Percentiles rank a stretch among this genome's conserved stretches.
phyloP scores from a whole-genome alignment of 2,113 vertebrate species.

The Tylochromis polylepis region DNA sequence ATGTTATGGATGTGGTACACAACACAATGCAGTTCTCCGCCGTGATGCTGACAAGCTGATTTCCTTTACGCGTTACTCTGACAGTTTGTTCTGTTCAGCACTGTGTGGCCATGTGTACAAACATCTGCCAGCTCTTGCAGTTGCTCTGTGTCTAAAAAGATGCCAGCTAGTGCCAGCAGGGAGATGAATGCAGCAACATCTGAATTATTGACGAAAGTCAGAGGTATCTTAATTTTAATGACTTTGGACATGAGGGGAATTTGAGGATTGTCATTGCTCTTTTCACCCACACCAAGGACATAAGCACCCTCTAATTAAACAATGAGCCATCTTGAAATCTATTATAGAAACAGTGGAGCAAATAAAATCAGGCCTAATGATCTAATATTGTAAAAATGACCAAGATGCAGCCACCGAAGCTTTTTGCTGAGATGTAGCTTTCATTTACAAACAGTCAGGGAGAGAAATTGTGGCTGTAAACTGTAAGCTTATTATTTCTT shows the following conservation, averaged over 20 bases:
- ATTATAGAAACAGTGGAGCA: not conserved
- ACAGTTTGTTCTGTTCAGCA: slow-evolving; percentile 49
- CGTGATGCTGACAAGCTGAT: slow-evolving; percentile 23
- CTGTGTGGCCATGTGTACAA: slow-evolving; percentile 49
- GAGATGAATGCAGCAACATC: slow-evolving; percentile 35
- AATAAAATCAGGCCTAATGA: not conserved
- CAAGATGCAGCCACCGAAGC: not conserved
- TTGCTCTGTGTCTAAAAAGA: slow-evolving; percentile 47
- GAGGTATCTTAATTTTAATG: slow-evolving; percentile 58
- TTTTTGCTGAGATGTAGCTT: not conserved
- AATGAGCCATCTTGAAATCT: not conserved
- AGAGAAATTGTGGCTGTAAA: not conserved
- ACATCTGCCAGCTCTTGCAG: slow-evolving; percentile 58
- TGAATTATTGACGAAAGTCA: slow-evolving; percentile 61
- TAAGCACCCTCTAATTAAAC: slow-evolving; percentile 8
- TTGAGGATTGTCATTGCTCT: slow-evolving; percentile 27
- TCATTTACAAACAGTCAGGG: not conserved
- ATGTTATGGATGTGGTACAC: not conserved
- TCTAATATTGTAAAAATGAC: not conserved
- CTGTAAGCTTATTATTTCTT: not conserved
- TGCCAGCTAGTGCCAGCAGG: slow-evolving; percentile 30
- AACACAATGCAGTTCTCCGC: not conserved
- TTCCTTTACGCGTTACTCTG: slow-evolving; percentile 19
- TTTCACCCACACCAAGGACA: slow-evolving; percentile 29
- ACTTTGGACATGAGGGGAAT: slow-evolving; percentile 40